These are phyloP conservation scores for Andrena fulva DNA, from an alignment of 2,888 invertebrate genomes.

Conservation along the genomic window DNA sequence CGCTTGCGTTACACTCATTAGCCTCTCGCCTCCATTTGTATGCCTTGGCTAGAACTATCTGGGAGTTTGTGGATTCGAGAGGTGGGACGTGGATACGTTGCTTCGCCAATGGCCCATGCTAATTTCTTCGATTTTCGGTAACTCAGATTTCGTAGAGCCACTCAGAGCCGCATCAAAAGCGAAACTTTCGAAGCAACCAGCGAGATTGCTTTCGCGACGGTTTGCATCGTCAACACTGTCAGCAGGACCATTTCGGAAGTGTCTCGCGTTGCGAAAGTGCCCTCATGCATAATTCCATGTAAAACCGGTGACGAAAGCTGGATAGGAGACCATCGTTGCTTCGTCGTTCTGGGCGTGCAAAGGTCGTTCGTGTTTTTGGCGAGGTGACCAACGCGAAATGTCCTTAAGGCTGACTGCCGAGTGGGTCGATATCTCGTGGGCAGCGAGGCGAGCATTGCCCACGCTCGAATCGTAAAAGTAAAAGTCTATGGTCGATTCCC, in stretches of 20 bases:
- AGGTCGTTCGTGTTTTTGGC: constrained; percentile 37
- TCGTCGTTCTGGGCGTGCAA: constrained; percentile 9
- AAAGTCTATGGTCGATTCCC: constrained; percentile 74
- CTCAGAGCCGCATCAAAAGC: not conserved
- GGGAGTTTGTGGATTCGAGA: constrained; percentile 1
- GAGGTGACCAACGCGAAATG: constrained; percentile 31
- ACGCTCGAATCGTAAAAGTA: constrained; percentile 78
- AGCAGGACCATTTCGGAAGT: not conserved
- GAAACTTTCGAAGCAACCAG: not conserved
- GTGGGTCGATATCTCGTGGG: constrained; percentile 75
- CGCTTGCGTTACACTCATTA: constrained; percentile 42
- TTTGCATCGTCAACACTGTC: not conserved
- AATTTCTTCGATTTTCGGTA: constrained; percentile 6
- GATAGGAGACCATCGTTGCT: not conserved
- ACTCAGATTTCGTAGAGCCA: not conserved
- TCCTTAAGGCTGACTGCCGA: constrained; percentile 60
- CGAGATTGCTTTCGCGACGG: not conserved
- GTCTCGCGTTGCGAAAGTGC: constrained; percentile 13
- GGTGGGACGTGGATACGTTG: constrained; percentile 4
- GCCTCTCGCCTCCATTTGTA: constrained; percentile 24
- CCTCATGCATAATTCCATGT: constrained; percentile 41
- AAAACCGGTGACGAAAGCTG: constrained; percentile 9
- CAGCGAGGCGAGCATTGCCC: constrained; percentile 76
- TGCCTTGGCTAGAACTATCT: not conserved
- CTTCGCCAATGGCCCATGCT: constrained; percentile 10